A percentile compares a stretch with the other conserved stretches of the same genome.
Evolutionary conservation across 2,797 vertebrate species (phyloP).

Genomic region (Takifugu ocellatus): DNA sequence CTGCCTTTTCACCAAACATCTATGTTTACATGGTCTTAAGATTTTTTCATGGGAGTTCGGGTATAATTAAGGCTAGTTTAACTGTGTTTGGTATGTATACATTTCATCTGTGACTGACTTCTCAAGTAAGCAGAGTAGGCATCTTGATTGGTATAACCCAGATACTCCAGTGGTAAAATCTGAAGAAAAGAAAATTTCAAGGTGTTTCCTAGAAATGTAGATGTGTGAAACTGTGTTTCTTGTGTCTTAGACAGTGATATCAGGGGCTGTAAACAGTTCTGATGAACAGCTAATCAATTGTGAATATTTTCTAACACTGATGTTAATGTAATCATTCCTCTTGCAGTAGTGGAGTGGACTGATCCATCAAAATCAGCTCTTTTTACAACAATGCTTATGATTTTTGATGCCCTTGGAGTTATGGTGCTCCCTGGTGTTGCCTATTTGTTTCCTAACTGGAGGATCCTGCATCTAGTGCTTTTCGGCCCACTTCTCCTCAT

Average conservation of each 20-base stretch:
- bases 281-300: too few relatives aligned
- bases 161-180: too few relatives aligned
- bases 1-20: constrained; percentile 79
- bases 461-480: constrained; percentile 77
- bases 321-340: background rate
- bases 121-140: too few relatives aligned
- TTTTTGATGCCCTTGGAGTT: constrained; percentile 64
- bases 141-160: too few relatives aligned
- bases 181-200: too few relatives aligned
- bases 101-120: too few relatives aligned
- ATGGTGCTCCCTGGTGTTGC: constrained; percentile 79
- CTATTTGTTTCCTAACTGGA: constrained; percentile 81
- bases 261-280: too few relatives aligned
- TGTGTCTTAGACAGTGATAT: too few relatives aligned
- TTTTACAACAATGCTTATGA: constrained; percentile 56
- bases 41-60: constrained; percentile 75
- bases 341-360: background rate
- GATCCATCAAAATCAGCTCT: constrained; percentile 48
- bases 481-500: constrained; percentile 64
- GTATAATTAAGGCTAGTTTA: constrained; percentile 37
- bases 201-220: too few relatives aligned
- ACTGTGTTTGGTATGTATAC: constrained; percentile 73
- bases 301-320: background rate
- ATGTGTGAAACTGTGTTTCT: too few relatives aligned
- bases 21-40: constrained; percentile 78